A percentile compares a stretch with the other conserved stretches of the same genome.
These are phyloP conservation scores for Dunckerocampus dactyliophorus DNA, from an alignment of 2,113 vertebrate species.

Conservation along the genomic window DNA sequence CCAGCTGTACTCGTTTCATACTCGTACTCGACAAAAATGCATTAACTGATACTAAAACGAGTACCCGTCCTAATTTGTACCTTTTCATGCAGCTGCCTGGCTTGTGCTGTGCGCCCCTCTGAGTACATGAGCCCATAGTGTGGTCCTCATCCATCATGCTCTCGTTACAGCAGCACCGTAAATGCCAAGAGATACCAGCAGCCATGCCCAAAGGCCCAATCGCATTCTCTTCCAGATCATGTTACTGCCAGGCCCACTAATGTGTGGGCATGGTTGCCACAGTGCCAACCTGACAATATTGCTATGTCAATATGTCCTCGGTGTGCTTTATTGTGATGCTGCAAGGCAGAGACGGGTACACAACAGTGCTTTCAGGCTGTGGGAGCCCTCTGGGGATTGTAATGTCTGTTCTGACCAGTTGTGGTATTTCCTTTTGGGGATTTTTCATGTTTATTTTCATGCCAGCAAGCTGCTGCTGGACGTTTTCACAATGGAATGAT, in stretches of 20 bases:
- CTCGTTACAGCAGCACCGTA: conserved; percentile 62
- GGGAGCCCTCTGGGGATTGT: conserved; percentile 23
- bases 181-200: conserved; percentile 68
- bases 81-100: conserved; percentile 69
- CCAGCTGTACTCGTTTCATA: no score
- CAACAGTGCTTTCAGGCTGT: conserved; percentile 22
- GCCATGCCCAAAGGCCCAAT: conserved; percentile 49
- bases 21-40: no score
- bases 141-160: conserved; percentile 77
- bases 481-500: conserved; percentile 20
- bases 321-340: conserved; percentile 35
- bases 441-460: conserved; percentile 34
- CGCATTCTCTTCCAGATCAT: conserved; percentile 29
- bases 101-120: conserved; percentile 45
- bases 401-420: conserved; percentile 33
- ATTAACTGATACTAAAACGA: no score
- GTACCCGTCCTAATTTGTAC: no score
- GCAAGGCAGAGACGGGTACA: conserved; percentile 17
- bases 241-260: conserved; percentile 40
- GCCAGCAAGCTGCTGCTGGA: conserved; percentile 25
- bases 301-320: conserved; percentile 40
- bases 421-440: conserved; percentile 12
- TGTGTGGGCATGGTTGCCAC: conserved; percentile 31
- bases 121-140: conserved; percentile 72
- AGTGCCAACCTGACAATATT: conserved; percentile 27